Evolutionary conservation across 30 jellyfish, hydroid and myxozoan genomes (phyloP).

Genomic region (Cassiopea andromeda): DNA sequence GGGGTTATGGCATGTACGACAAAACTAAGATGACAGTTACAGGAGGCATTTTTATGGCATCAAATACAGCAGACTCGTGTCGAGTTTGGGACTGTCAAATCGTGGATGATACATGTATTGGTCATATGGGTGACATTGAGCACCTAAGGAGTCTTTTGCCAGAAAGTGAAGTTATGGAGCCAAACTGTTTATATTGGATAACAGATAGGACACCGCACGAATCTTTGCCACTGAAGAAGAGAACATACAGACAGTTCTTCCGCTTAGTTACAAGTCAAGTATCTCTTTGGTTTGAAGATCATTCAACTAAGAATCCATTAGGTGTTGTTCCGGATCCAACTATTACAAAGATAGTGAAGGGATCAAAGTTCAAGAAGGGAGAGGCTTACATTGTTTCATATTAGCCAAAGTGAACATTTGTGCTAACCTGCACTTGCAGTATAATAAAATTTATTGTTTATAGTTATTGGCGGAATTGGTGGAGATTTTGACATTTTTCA

Average conservation of each 20-base stretch:
- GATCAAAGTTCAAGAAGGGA: constrained; percentile 73
- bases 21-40: background rate
- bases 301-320: constrained; percentile 77
- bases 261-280: constrained; percentile 81
- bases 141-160: constrained; percentile 76
- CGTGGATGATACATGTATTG: constrained; percentile 36
- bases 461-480: too few species aligned
- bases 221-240: constrained; percentile 63
- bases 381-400: constrained; percentile 12
- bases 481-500: too few species aligned
- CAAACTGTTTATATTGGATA: constrained; percentile 69
- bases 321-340: constrained; percentile 85
- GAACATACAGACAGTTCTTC: constrained; percentile 65
- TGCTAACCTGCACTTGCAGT: too few species aligned
- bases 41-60: constrained; percentile 88
- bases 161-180: constrained; percentile 55
- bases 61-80: constrained; percentile 72
- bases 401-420: background rate
- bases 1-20: constrained; percentile 9
- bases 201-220: constrained; percentile 91
- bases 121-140: constrained; percentile 75
- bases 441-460: too few species aligned
- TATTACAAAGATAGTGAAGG: constrained; percentile 69
- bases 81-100: constrained; percentile 70
- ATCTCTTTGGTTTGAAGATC: constrained; percentile 87